A percentile compares a stretch with the other conserved stretches of the same genome.
These are phyloP conservation scores for Pseudorasbora parva DNA, from an alignment of 2,113 vertebrate genomes.

Conservation along the genomic window DNA sequence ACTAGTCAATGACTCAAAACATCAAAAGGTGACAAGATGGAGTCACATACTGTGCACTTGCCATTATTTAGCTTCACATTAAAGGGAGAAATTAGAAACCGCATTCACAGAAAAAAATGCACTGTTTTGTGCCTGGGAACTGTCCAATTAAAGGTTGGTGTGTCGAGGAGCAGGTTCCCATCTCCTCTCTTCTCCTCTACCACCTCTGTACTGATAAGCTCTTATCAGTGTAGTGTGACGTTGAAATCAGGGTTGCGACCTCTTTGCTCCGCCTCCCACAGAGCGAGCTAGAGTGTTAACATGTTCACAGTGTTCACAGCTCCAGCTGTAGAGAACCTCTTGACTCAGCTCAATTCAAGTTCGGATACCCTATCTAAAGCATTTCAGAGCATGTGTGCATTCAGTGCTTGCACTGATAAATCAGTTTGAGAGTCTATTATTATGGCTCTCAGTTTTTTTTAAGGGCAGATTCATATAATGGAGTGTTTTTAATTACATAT, in stretches of 20 bases:
- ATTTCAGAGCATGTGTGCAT: not conserved
- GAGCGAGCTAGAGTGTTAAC: slow-evolving; percentile 13
- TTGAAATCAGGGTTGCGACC: slow-evolving; percentile 23
- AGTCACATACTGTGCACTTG: not conserved
- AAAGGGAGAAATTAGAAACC: not conserved
- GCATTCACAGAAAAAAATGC: not conserved
- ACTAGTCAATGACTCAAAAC: not conserved
- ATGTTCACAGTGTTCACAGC: not conserved
- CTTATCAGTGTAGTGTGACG: slow-evolving; percentile 26
- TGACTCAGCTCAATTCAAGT: not conserved
- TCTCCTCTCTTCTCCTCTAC: slow-evolving; percentile 9
- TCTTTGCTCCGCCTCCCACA: slow-evolving; percentile 8
- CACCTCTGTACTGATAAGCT: slow-evolving; percentile 27
- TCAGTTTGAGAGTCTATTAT: no score
- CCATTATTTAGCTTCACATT: not conserved
- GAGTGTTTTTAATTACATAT: no score
- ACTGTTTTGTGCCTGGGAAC: not conserved
- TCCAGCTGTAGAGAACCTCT: not conserved
- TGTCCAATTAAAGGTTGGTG: not conserved
- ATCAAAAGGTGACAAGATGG: not conserved
- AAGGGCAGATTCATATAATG: no score
- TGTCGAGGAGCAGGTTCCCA: slow-evolving; percentile 22
- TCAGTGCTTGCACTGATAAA: no score
- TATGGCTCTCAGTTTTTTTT: no score
- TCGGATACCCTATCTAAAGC: not conserved